Percentiles rank a stretch among this genome's conserved stretches.
Evolutionary conservation across 2,797 vertebrate species (phyloP).

Genomic region (Eospalax fontanierii): DNA sequence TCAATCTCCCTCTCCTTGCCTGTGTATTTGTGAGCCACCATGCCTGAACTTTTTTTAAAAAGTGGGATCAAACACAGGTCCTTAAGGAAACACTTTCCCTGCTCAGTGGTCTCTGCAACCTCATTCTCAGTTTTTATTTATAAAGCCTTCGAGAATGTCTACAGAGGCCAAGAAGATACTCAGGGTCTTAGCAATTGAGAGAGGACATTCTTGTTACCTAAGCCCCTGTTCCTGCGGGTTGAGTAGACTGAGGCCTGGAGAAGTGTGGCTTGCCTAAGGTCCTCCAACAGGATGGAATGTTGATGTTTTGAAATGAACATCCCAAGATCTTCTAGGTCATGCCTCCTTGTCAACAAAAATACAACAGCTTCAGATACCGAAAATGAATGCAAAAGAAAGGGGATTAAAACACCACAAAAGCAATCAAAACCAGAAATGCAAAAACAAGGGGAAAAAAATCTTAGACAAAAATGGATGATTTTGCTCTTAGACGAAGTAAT

Average conservation of each 20-base stretch:
- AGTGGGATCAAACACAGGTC: not conserved
- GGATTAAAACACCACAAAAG: not conserved
- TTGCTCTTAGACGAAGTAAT: not conserved
- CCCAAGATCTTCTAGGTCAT: rapidly evolving
- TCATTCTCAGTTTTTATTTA: constrained; percentile 28
- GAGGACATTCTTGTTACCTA: not conserved
- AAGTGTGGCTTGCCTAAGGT: too few species aligned
- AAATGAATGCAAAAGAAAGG: not conserved
- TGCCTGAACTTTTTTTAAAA: not conserved
- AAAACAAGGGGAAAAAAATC: not conserved
- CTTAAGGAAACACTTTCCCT: not conserved
- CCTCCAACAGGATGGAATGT: not conserved
- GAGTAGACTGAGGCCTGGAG: not conserved
- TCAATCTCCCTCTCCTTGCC: not conserved
- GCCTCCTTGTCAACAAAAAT: not conserved
- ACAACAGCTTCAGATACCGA: not conserved
- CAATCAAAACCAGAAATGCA: constrained; percentile 5
- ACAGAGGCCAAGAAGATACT: constrained; percentile 30
- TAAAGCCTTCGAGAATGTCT: constrained; percentile 48
- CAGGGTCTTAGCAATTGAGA: not conserved
- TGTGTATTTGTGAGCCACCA: not conserved
- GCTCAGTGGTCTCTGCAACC: not conserved
- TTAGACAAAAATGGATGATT: not conserved
- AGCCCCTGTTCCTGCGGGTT: not conserved
- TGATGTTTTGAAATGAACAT: not conserved